These are phyloP conservation scores for Pachyrhynchus sulphureomaculatus DNA, from an alignment of 1,140 invertebrate species.

Conservation along the genomic window DNA sequence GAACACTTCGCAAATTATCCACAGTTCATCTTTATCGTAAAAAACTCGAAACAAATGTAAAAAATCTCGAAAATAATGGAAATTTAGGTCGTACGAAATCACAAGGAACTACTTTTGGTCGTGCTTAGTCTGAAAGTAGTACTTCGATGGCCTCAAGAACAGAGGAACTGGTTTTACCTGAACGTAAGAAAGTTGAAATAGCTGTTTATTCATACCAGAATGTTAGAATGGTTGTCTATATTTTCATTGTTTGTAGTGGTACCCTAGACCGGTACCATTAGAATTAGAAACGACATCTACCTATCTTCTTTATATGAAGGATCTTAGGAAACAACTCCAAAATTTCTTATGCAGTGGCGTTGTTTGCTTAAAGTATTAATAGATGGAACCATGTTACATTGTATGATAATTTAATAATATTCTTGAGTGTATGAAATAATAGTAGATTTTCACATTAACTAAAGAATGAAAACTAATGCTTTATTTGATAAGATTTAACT, in stretches of 20 bases:
- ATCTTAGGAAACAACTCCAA: no score
- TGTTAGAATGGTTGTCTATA: conserved; percentile 21
- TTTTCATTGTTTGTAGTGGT: background rate
- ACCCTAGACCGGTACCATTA: no score
- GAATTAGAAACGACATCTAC: no score
- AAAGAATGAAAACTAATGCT: no score
- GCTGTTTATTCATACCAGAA: conserved; percentile 28
- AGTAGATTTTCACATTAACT: no score
- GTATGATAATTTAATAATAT: no score
- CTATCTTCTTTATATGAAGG: no score
- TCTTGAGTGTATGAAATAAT: no score
- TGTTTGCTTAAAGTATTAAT: no score
- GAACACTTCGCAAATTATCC: background rate
- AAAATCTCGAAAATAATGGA: conserved; percentile 8
- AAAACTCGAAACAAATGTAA: conserved; percentile 10
- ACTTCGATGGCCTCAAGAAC: conserved; percentile 30
- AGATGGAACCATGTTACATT: no score
- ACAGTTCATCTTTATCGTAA: conserved; percentile 14
- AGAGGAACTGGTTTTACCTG: conserved; percentile 31
- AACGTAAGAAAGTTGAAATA: conserved; percentile 32
- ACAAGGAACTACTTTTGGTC: conserved; percentile 21
- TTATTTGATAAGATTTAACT: no score
- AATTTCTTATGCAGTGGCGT: no score
- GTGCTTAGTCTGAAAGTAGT: conserved; percentile 21
- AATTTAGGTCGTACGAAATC: conserved; percentile 18